Base-by-base conservation (phyloP, 2,113 vertebrate species). In the Heptranchias perlo region DNA sequence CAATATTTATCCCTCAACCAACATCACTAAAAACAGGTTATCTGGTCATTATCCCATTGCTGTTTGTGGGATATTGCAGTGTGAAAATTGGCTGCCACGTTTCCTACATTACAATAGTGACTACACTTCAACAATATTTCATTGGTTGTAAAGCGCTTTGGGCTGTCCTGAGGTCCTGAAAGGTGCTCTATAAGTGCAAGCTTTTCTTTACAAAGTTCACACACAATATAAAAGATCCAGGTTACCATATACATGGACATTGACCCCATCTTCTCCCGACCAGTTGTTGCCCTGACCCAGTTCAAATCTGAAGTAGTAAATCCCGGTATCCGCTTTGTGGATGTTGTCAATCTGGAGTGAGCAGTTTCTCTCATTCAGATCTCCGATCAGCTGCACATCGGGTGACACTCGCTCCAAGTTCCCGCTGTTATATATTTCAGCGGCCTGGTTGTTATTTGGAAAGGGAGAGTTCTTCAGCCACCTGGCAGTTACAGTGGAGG, bases 391-490 rank as follows among this genome's bases (percentile, higher is more conserved):
- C 47, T 67, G 62, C 13, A 95, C 65, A 0, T 95, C 94, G 0
- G 94, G 65, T 14, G 94, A 95, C 44, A 95, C 64, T 35, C 44
- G 31, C 64, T 67, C 65, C 44, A 49, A 13, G 28, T 95, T 69
- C 65, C 23, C 52, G 94, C 65, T 95, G 61, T 95, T 95, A 65
- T 95, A 95, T 69, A 95, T 95, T 95, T 95, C 94, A 8, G 94
- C 94, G 4, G 94, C 94, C 64, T 73, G 94, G 25, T 49, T 67
- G 94, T 69, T 95, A 94, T 94, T 94, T 2, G 94, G 94, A 47
- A 95, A 95, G 65, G 94, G 94, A 31, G 94, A 95, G 44, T 95
- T 95, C 94, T 95, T 95, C 44, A 95, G 94, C 94, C 94, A 95
- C 44, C 94, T 69, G 25, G 94, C 94, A 35, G 65, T 95, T 31